Conservation (phyloP, 2,797 vertebrate genomes). For the Anolis apletophallus region DNA sequence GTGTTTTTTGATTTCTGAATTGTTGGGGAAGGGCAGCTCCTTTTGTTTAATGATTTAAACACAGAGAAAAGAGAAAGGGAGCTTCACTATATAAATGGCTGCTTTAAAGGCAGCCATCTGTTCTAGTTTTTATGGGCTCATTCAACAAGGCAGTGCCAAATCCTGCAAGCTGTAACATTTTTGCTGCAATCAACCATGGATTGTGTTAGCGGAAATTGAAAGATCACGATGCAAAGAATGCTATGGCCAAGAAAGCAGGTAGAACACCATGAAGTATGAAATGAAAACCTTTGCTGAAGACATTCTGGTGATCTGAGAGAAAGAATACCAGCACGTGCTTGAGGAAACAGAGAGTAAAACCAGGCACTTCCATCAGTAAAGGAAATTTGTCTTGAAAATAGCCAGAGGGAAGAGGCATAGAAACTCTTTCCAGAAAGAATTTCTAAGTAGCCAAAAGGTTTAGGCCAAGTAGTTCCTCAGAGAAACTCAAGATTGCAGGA, state of each 20-base stretch:
- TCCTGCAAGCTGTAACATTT: slow-evolving; percentile 24
- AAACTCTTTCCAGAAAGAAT: not conserved
- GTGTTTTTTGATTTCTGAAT: slow-evolving; percentile 13
- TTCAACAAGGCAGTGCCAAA: slow-evolving; percentile 7
- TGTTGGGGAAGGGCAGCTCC: slow-evolving; percentile 20
- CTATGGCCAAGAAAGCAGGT: not conserved
- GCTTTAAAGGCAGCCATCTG: slow-evolving; percentile 17
- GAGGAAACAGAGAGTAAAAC: not conserved
- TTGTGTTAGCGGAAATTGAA: slow-evolving; percentile 10
- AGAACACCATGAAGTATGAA: not conserved
- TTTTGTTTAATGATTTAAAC: slow-evolving; percentile 10
- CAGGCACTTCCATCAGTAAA: not conserved
- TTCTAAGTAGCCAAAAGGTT: not conserved
- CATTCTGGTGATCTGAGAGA: not conserved
- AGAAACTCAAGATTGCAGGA: not conserved
- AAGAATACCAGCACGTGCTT: not conserved
- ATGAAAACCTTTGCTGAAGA: not conserved
- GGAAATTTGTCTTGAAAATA: not conserved
- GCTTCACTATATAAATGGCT: not conserved
- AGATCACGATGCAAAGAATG: not conserved
- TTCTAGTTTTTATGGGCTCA: slow-evolving; percentile 11
- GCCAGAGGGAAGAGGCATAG: not conserved
- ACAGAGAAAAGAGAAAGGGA: not conserved
- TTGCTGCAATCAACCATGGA: slow-evolving; percentile 14
- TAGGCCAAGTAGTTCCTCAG: not conserved